phyloP scores from a whole-genome alignment of 2,888 invertebrate genomes.

The Cantharis rufa region DNA sequence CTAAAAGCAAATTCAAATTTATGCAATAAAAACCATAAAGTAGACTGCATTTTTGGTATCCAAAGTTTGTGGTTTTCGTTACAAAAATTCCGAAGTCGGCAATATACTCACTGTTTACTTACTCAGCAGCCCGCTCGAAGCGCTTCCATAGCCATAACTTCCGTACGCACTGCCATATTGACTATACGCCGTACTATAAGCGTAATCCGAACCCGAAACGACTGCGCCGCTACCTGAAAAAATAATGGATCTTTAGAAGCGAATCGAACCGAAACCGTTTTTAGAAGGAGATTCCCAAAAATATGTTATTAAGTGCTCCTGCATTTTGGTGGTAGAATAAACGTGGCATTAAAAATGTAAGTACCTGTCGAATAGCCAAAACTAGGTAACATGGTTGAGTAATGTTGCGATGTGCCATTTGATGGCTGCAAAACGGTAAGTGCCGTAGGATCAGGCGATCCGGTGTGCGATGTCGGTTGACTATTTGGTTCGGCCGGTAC shows the following conservation, averaged over 20 bases:
- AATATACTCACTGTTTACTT: conserved; percentile 68
- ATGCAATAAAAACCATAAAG: neutral
- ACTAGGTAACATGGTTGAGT: conserved; percentile 69
- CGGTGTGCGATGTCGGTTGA: conserved; percentile 58
- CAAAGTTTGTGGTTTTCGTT: neutral
- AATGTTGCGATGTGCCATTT: conserved; percentile 60
- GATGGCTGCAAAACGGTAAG: conserved; percentile 65
- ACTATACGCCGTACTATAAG: conserved; percentile 74
- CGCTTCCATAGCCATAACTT: conserved; percentile 67
- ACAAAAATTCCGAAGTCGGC: conserved; percentile 11
- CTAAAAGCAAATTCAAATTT: neutral
- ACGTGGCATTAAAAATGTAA: neutral
- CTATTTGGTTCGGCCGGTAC: conserved; percentile 51
- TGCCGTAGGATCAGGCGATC: conserved; percentile 57
- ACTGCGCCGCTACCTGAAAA: conserved; percentile 65
- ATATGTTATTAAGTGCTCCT: neutral
- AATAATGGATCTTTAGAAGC: conserved; percentile 24
- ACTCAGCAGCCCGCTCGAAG: conserved; percentile 71
- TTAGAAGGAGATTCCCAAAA: neutral
- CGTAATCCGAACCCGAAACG: conserved; percentile 68
- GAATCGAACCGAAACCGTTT: neutral
- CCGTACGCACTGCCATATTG: conserved; percentile 75
- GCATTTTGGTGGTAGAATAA: conserved; percentile 2
- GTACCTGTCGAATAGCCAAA: conserved; percentile 71
- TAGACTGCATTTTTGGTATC: neutral